Evolutionary conservation across 2,888 invertebrate species (phyloP).

Genomic region (Teleogryllus oceanicus): DNA sequence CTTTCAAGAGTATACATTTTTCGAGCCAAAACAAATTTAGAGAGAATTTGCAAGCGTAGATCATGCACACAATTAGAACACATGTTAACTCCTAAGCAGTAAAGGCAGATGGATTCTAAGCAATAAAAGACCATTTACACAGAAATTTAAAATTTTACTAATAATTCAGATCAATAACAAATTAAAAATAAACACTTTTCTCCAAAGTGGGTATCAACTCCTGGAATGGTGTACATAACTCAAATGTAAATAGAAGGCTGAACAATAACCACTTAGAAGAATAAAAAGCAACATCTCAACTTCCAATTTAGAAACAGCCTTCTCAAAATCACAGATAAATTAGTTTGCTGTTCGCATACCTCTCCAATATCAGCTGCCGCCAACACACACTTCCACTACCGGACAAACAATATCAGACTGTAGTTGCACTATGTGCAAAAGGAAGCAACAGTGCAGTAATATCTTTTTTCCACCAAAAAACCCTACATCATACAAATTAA

Average conservation of each 20-base stretch:
- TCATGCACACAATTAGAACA: too few relatives aligned
- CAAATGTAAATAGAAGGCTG: background rate
- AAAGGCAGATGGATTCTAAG: too few relatives aligned
- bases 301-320: background rate
- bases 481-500: background rate
- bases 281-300: background rate
- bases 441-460: background rate
- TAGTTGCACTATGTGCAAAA: background rate
- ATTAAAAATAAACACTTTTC: background rate
- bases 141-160: background rate
- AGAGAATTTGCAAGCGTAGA: too few relatives aligned
- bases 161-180: background rate
- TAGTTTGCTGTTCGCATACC: conserved; percentile 5
- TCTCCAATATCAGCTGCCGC: background rate
- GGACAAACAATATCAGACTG: background rate
- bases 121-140: too few relatives aligned
- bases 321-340: background rate
- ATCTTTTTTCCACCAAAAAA: background rate
- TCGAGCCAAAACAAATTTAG: too few relatives aligned
- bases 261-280: background rate
- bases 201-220: background rate
- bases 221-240: background rate
- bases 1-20: too few relatives aligned
- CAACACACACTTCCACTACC: background rate
- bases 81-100: too few relatives aligned